A percentile compares a stretch with the other conserved stretches of the same genome.
Conservation (phyloP, 2,888 invertebrate genomes). For the Apamea monoglypha region DNA sequence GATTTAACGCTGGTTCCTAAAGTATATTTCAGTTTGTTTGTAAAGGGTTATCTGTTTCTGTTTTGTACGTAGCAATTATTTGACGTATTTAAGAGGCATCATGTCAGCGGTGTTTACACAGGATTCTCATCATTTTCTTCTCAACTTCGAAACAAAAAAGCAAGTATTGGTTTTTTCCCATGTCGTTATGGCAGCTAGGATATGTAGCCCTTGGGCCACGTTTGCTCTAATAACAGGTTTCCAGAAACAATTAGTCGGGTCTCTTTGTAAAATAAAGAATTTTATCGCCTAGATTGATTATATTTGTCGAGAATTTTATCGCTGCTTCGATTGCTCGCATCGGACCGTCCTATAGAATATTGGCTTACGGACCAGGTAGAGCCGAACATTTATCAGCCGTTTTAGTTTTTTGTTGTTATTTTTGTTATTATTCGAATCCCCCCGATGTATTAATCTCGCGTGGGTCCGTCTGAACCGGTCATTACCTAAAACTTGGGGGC, state of each 20-base stretch:
- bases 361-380: slow-evolving; percentile 83
- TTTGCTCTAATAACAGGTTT: slow-evolving; percentile 85
- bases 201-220: slow-evolving; percentile 73
- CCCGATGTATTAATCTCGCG: slow-evolving; percentile 89
- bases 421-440: slow-evolving; percentile 88
- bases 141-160: slow-evolving; percentile 64
- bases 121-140: slow-evolving; percentile 69
- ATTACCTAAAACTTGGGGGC: slow-evolving; percentile 89
- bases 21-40: slow-evolving; percentile 69
- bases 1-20: slow-evolving; percentile 72
- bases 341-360: slow-evolving; percentile 76
- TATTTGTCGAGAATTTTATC: slow-evolving; percentile 88
- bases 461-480: slow-evolving; percentile 86
- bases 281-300: slow-evolving; percentile 89
- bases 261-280: slow-evolving; percentile 84
- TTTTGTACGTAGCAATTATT: slow-evolving; percentile 64
- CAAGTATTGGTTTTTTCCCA: slow-evolving; percentile 71
- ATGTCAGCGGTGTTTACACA: slow-evolving; percentile 67
- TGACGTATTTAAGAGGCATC: slow-evolving; percentile 65
- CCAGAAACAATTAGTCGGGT: slow-evolving; percentile 86
- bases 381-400: slow-evolving; percentile 86
- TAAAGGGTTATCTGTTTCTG: slow-evolving; percentile 58
- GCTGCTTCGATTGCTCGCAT: slow-evolving; percentile 77
- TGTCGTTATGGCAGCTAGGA: slow-evolving; percentile 61
- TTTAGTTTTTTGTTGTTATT: slow-evolving; percentile 87